Conservation (phyloP, 2,113 vertebrate genomes). For the Verasper variegatus region DNA sequence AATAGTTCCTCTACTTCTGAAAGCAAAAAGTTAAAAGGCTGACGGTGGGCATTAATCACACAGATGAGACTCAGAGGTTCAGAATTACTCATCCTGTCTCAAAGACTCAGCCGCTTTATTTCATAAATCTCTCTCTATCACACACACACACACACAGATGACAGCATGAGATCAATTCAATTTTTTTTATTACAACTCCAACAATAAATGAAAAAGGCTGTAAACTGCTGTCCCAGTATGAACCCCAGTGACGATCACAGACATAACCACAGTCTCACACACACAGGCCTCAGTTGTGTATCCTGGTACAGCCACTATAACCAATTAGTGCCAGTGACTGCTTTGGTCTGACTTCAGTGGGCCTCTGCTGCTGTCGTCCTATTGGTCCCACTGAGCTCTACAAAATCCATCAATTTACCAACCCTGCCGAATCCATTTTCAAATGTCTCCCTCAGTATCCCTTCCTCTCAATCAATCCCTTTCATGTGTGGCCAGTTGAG, state of each 20-base stretch:
- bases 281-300: slow-evolving; percentile 5
- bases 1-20: slow-evolving; percentile 41
- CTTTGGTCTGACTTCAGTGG: slow-evolving; percentile 45
- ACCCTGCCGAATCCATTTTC: slow-evolving; percentile 22
- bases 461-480: slow-evolving; percentile 8
- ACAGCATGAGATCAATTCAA: slow-evolving; percentile 24
- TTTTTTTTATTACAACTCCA: slow-evolving; percentile 36
- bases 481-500: slow-evolving; percentile 32
- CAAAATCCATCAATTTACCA: slow-evolving; percentile 59
- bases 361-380: slow-evolving; percentile 27
- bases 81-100: slow-evolving; percentile 53
- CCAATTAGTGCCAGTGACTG: slow-evolving; percentile 54
- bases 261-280: slow-evolving; percentile 8
- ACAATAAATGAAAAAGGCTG: slow-evolving; percentile 35
- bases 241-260: slow-evolving; percentile 20
- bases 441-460: slow-evolving; percentile 28
- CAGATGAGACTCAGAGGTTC: slow-evolving; percentile 36
- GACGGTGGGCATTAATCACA: slow-evolving; percentile 52
- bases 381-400: slow-evolving; percentile 54
- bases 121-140: slow-evolving; percentile 16
- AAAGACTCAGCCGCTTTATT: slow-evolving; percentile 22
- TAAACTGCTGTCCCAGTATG: slow-evolving; percentile 29
- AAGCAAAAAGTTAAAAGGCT: slow-evolving; percentile 37
- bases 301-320: slow-evolving; percentile 23
- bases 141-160: slow-evolving; percentile 1